A percentile compares a stretch with the other conserved stretches of the same genome.
Evolutionary conservation across 2,113 vertebrate species (phyloP).

Genomic region (Noctilio leporinus): DNA sequence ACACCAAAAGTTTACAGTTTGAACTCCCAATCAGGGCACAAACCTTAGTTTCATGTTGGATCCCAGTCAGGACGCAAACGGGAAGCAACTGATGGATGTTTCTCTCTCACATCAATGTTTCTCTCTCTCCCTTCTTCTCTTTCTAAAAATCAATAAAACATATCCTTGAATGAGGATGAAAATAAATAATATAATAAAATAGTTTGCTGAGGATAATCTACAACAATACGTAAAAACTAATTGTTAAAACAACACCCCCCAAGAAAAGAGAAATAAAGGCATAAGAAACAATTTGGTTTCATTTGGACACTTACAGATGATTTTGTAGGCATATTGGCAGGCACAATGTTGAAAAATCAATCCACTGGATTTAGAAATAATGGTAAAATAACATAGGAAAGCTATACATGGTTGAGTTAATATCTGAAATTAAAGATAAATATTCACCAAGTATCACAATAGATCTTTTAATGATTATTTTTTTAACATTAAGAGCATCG

Average conservation of each 20-base stretch:
- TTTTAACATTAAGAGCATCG: slow-evolving; percentile 68
- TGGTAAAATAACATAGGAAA: slow-evolving; percentile 23
- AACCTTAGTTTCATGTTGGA: too few relatives aligned
- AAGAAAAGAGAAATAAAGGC: slow-evolving; percentile 41
- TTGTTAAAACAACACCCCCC: not conserved
- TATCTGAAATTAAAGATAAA: slow-evolving; percentile 67
- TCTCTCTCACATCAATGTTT: too few relatives aligned
- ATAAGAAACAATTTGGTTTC: slow-evolving; percentile 23
- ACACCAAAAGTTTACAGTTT: too few relatives aligned
- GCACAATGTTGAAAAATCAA: slow-evolving; percentile 39
- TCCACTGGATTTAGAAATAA: slow-evolving; percentile 17
- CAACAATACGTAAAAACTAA: slow-evolving; percentile 47
- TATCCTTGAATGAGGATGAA: too few relatives aligned
- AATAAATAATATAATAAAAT: slow-evolving; percentile 65
- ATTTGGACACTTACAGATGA: not conserved
- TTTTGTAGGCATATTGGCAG: slow-evolving; percentile 32
- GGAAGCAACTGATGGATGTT: too few relatives aligned
- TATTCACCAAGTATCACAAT: slow-evolving; percentile 74
- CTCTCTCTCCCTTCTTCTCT: too few relatives aligned
- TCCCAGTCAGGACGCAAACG: too few relatives aligned
- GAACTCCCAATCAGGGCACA: too few relatives aligned
- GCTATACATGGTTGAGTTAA: slow-evolving; percentile 22
- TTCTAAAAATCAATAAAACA: too few relatives aligned
- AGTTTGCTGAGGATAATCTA: slow-evolving; percentile 66
- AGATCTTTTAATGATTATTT: slow-evolving; percentile 73